Conservation (phyloP, 2,888 invertebrate species). For the Xanthia togata region DNA sequence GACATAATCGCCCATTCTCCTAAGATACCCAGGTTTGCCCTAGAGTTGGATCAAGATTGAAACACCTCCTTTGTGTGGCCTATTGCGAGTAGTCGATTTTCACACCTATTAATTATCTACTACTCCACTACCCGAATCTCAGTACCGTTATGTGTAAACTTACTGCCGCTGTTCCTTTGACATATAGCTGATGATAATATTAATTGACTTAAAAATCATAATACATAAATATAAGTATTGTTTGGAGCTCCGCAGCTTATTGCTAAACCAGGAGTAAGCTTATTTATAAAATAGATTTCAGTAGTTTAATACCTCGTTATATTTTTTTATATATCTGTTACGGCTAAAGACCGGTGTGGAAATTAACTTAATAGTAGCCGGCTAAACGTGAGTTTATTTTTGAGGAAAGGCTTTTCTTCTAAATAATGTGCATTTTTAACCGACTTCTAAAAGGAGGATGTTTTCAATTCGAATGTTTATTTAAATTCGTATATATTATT, state of each 20-base stretch:
- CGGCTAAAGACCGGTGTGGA: too few relatives aligned
- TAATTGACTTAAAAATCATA: constrained; percentile 26
- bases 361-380: too few relatives aligned
- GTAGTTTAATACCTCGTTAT: background rate
- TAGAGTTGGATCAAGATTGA: background rate
- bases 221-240: background rate
- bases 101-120: background rate
- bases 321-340: background rate
- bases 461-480: too few relatives aligned
- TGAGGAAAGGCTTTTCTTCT: too few relatives aligned
- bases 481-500: too few relatives aligned
- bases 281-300: constrained; percentile 6
- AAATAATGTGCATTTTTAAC: too few relatives aligned
- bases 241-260: background rate
- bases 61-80: background rate
- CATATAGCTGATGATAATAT: background rate
- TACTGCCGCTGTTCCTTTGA: background rate
- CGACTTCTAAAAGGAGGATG: too few relatives aligned
- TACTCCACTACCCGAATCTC: background rate
- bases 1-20: constrained; percentile 47
- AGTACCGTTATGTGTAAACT: constrained; percentile 1
- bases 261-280: background rate
- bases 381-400: too few relatives aligned
- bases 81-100: background rate
- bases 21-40: constrained; percentile 31